Base-by-base conservation (phyloP, 64 coral and sea anemone species). In the Acropora yongei region DNA sequence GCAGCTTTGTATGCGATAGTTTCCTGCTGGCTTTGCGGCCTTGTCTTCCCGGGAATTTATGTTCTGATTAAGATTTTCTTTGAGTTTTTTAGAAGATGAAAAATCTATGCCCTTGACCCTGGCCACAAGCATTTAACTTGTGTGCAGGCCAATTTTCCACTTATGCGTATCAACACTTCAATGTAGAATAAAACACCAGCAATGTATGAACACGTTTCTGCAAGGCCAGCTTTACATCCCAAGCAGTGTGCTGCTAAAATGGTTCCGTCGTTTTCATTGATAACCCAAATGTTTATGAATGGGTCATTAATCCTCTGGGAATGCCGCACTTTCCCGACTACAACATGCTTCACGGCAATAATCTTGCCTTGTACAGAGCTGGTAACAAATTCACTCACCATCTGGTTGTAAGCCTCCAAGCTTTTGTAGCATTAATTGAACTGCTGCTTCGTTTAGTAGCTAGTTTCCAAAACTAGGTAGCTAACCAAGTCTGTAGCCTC, bases 1-100 rank as follows among this genome's bases (percentile, higher is more conserved):
- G 69, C 69, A 73, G 69, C 69, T 89, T 89, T 0, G 53, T 63
- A 73, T 73, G 69, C 69, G 69, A 73, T 73, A 73, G 40, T 73
- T 73, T 73, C 69, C 71, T 74, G 71, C 71, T 30, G 71, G 71
- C 71, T 74, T 74, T 30, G 71, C 71, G n/a, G 71, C 71, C 71
- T 74, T 74, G 71, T 74, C 71, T 74, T 74, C 71, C 71, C 30
- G 71, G 71, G 71, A 74, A 74, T 66, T 91, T 91, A 91, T 91
- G 83, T 91, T 91, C 89, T 91, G 88, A 80, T 90, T 77, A 78
- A 90, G 88, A 90, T 90, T 90, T 90, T 90, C 88, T 77, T 90
- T 80, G 88, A 90, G 88, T 90, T 90, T 89, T 90, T 90, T 90
- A 90, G 88, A 90, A 57, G 88, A 89, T 79, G 88, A 90, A 90